Evolutionary conservation across 2,797 vertebrate genomes (phyloP).

Genomic region (Sciaenops ocellatus): DNA sequence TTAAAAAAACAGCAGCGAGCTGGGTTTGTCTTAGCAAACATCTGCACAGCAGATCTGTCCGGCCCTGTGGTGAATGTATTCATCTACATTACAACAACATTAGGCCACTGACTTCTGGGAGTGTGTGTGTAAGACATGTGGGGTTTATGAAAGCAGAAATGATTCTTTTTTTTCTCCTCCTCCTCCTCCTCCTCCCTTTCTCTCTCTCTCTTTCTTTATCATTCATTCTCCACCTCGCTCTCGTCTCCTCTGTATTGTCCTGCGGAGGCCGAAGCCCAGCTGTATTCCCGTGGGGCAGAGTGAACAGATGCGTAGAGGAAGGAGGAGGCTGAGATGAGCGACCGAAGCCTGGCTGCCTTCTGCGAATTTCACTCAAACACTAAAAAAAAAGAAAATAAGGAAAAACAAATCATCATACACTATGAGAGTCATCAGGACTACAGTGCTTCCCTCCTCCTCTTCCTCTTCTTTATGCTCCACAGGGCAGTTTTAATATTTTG

Average conservation of each 20-base stretch:
- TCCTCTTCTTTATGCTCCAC: slow-evolving; percentile 38
- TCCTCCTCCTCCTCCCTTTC: slow-evolving; percentile 20
- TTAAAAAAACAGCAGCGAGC: slow-evolving; percentile 27
- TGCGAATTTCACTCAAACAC: slow-evolving; percentile 65
- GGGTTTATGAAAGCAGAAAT: slow-evolving; percentile 75
- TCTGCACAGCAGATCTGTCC: slow-evolving; percentile 44
- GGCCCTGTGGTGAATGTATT: slow-evolving; percentile 17
- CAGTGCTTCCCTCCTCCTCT: background rate
- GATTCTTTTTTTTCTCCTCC: slow-evolving; percentile 41
- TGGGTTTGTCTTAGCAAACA: slow-evolving; percentile 42
- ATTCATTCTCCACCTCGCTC: slow-evolving; percentile 21
- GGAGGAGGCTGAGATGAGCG: slow-evolving; percentile 66
- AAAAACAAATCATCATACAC: slow-evolving; percentile 33
- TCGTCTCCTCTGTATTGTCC: slow-evolving; percentile 71
- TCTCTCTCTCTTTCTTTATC: slow-evolving; percentile 7
- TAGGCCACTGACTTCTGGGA: slow-evolving; percentile 48
- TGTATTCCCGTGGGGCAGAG: slow-evolving; percentile 80
- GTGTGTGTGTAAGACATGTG: slow-evolving; percentile 54
- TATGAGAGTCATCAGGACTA: slow-evolving; percentile 66
- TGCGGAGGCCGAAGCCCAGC: slow-evolving; percentile 79
- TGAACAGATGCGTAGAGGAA: slow-evolving; percentile 80
- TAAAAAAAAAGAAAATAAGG: slow-evolving; percentile 8
- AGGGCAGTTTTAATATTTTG: slow-evolving; percentile 36
- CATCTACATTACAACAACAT: slow-evolving; percentile 43
- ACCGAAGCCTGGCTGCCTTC: slow-evolving; percentile 50